These are phyloP conservation scores for Phalloptychus januarius DNA, from an alignment of 2,797 vertebrate species.

Conservation along the genomic window DNA sequence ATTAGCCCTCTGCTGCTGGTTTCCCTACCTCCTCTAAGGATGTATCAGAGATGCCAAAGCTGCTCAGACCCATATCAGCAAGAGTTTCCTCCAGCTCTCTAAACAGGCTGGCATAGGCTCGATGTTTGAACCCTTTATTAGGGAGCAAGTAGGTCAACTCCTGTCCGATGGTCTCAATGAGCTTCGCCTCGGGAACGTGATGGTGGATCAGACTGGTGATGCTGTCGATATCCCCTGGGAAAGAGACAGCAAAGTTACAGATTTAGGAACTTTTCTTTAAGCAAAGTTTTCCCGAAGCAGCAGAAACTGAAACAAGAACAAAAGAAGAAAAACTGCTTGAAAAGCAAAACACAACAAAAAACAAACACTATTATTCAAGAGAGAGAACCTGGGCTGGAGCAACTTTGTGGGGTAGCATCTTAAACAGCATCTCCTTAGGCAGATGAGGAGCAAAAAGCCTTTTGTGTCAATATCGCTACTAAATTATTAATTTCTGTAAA, in stretches of 20 bases:
- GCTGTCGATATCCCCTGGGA: constrained; percentile 86
- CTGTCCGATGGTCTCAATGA: constrained; percentile 93
- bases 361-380: constrained; percentile 26
- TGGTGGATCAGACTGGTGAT: constrained; percentile 89
- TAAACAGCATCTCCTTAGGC: constrained; percentile 41
- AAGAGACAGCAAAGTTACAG: constrained; percentile 2
- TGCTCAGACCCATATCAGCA: constrained; percentile 92
- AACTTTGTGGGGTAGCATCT: constrained; percentile 20
- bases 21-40: constrained; percentile 92
- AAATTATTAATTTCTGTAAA: constrained; percentile 39
- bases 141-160: constrained; percentile 94
- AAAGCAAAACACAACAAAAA: background rate
- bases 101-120: constrained; percentile 95
- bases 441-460: constrained; percentile 15
- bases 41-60: constrained; percentile 96
- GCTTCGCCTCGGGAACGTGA: constrained; percentile 92
- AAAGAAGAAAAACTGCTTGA: constrained; percentile 28
- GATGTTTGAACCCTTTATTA: constrained; percentile 92
- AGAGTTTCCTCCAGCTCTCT: constrained; percentile 94
- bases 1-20: background rate
- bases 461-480: constrained; percentile 31
- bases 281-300: constrained; percentile 4
- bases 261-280: background rate
- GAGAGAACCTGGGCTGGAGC: constrained; percentile 19
- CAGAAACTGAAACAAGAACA: constrained; percentile 7